Evolutionary conservation across 1,140 invertebrate genomes (phyloP).

Genomic region (Bursaphelenchus mucronatus): DNA sequence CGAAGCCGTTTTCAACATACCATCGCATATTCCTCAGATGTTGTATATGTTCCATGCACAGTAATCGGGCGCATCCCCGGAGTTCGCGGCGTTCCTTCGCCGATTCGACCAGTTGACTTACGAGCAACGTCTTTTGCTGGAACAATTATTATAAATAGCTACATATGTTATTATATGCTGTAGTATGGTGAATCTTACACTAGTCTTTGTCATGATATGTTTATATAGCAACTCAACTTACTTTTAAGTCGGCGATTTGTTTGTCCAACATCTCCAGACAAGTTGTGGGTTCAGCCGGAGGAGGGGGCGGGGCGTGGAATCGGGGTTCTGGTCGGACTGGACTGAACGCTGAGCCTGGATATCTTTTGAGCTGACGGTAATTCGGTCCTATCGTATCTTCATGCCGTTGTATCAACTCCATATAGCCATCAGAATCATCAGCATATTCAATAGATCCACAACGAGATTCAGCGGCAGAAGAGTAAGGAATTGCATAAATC

Average conservation of each 20-base stretch:
- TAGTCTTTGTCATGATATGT: no score
- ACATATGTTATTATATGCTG: no score
- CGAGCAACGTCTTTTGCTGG: slow-evolving; percentile 7
- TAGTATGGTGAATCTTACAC: no score
- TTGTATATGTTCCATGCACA: slow-evolving; percentile 21
- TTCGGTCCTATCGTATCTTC: no score
- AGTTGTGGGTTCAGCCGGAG: not conserved
- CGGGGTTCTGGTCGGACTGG: not conserved
- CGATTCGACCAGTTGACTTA: slow-evolving; percentile 8
- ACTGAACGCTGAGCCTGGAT: no score
- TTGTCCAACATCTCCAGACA: slow-evolving; percentile 20
- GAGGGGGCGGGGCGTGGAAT: slow-evolving; percentile 16
- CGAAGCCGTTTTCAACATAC: slow-evolving; percentile 16
- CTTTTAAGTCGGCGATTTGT: slow-evolving; percentile 18
- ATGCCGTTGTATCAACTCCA: not conserved
- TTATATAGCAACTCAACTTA: not conserved
- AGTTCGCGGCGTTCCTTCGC: slow-evolving; percentile 20
- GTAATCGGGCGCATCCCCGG: slow-evolving; percentile 1
- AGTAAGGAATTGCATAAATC: slow-evolving; percentile 15
- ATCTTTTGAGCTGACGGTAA: no score
- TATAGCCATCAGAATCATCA: slow-evolving; percentile 18
- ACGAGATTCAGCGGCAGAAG: slow-evolving; percentile 2
- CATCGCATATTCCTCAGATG: slow-evolving; percentile 13
- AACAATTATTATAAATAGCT: not conserved
- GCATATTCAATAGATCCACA: slow-evolving; percentile 22